phyloP scores from a whole-genome alignment of 2,797 vertebrate species.

The Halcyon badia region DNA sequence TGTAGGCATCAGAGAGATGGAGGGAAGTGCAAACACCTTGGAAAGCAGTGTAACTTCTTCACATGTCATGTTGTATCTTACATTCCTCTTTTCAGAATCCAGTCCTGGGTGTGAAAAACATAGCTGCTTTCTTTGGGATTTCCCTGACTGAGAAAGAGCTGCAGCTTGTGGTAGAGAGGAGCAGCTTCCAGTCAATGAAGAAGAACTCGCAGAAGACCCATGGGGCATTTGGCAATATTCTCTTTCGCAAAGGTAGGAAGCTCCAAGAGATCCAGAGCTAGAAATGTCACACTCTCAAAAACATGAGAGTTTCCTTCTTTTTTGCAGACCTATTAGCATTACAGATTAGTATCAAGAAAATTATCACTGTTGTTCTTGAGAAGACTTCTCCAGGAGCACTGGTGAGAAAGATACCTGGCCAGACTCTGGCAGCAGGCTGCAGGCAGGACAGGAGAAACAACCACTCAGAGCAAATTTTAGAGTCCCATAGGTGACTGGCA shows the following conservation, averaged over 20 bases:
- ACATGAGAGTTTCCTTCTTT: too few relatives aligned
- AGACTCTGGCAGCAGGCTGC: background rate
- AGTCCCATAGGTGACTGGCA: background rate
- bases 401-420: background rate
- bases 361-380: background rate
- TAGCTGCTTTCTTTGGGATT: conserved; percentile 80
- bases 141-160: conserved; percentile 78
- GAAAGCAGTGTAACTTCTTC: background rate
- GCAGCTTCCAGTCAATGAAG: conserved; percentile 80
- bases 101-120: conserved; percentile 62
- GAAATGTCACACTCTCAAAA: background rate
- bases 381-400: background rate
- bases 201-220: conserved; percentile 69
- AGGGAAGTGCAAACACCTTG: background rate
- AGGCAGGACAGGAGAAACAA: background rate
- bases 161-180: conserved; percentile 70
- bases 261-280: background rate
- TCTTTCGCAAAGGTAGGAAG: conserved; percentile 80
- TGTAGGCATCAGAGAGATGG: background rate
- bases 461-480: background rate
- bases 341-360: background rate
- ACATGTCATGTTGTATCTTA: background rate
- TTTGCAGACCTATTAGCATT: background rate
- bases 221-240: background rate
- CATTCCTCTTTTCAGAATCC: conserved; percentile 70